Evolutionary conservation across 1,140 invertebrate genomes (phyloP).

Genomic region (Hypsibius dujardini): DNA sequence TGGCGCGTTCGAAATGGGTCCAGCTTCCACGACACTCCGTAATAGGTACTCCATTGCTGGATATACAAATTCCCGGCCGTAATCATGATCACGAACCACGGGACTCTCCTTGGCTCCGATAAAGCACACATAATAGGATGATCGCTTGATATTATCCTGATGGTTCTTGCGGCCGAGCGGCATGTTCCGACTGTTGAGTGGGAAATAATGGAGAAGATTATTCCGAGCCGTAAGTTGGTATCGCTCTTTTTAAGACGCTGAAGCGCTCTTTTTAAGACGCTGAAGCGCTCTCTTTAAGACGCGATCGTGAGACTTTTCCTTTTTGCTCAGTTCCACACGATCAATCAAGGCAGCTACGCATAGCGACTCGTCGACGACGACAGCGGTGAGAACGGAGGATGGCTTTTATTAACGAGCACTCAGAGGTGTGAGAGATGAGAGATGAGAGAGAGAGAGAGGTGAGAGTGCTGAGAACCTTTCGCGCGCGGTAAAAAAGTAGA

Average conservation of each 20-base stretch:
- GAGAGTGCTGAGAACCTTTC: no score
- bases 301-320: background rate
- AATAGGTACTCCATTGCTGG: constrained; percentile 66
- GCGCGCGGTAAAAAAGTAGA: no score
- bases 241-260: background rate
- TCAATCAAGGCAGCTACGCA: background rate
- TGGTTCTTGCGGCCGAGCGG: constrained; percentile 13
- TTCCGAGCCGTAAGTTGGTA: background rate
- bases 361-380: background rate
- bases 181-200: background rate
- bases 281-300: background rate
- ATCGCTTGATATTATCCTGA: constrained; percentile 61
- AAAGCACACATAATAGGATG: constrained; percentile 95
- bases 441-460: no score
- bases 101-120: constrained; percentile 82
- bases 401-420: no score
- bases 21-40: constrained; percentile 58
- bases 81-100: constrained; percentile 43
- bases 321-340: background rate
- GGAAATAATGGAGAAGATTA: background rate
- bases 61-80: constrained; percentile 53
- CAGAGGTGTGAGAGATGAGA: no score
- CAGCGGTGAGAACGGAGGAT: no score
- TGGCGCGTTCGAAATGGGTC: constrained; percentile 44
- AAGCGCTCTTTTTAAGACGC: background rate